Conservation (phyloP, 2,888 invertebrate genomes). For the Andrena camellia region DNA sequence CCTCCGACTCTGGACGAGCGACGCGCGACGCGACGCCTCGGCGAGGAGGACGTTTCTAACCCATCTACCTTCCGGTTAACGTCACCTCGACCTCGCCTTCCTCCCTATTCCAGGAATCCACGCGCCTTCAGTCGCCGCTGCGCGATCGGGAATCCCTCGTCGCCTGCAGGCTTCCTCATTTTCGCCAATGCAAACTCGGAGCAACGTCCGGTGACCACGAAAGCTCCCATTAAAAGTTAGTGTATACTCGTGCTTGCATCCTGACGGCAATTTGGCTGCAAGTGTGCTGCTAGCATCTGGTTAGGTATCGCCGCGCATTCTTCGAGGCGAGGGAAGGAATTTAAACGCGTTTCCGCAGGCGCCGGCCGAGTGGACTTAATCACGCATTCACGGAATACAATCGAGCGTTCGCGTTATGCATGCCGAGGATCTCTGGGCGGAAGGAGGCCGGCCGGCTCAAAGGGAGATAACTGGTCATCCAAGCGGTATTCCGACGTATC, state of each 20-base stretch:
- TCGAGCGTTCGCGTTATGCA: constrained; percentile 62
- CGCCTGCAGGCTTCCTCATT: background rate
- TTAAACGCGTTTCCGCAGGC: constrained; percentile 45
- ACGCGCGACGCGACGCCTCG: constrained; percentile 22
- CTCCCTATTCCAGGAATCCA: constrained; percentile 12
- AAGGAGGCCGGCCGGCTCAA: constrained; percentile 62
- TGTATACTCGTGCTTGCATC: background rate
- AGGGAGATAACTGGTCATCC: constrained; percentile 72
- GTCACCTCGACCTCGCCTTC: constrained; percentile 42
- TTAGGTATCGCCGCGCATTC: background rate
- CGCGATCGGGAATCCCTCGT: background rate
- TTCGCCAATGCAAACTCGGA: too few species aligned
- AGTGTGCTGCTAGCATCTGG: background rate
- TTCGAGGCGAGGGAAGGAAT: constrained; percentile 28
- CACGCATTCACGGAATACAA: constrained; percentile 63
- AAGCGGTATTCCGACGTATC: constrained; percentile 69
- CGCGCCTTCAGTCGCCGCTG: background rate
- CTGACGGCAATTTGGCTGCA: background rate
- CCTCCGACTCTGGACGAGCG: background rate
- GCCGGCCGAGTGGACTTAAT: constrained; percentile 62
- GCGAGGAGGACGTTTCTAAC: constrained; percentile 61
- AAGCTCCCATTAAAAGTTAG: background rate
- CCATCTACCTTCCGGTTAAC: constrained; percentile 67
- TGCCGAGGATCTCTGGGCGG: constrained; percentile 61
- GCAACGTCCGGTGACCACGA: too few species aligned